These are phyloP conservation scores for Eutolmus rufibarbis DNA, from an alignment of 2,888 invertebrate genomes.

Conservation along the genomic window DNA sequence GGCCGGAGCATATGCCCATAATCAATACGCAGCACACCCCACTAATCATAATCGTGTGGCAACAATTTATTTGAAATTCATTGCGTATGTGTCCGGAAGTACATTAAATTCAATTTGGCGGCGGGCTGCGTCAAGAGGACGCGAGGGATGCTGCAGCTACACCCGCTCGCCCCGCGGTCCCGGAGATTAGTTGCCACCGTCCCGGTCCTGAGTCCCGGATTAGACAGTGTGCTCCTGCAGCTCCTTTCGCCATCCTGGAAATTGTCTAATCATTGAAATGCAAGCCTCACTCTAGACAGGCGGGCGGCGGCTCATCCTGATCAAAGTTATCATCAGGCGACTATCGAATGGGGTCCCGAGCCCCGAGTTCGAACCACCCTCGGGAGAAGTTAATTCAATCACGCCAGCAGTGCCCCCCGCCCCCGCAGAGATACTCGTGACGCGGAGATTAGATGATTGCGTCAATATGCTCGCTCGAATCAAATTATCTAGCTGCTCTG, in stretches of 20 bases:
- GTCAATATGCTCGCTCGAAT: constrained; percentile 43
- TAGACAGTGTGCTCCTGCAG: not conserved
- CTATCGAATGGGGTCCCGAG: constrained; percentile 3
- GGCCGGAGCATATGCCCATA: not conserved
- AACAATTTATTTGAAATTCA: constrained; percentile 40
- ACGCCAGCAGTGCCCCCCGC: not conserved
- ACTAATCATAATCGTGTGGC: constrained; percentile 26
- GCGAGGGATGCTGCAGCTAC: not conserved
- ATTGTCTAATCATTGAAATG: constrained; percentile 39
- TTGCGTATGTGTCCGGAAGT: constrained; percentile 41
- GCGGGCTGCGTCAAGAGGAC: not conserved
- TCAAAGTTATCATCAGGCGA: constrained; percentile 38
- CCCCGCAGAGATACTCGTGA: not conserved
- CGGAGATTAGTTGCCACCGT: not conserved
- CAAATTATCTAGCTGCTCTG: constrained; percentile 31
- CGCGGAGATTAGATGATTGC: constrained; percentile 43
- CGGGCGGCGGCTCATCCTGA: constrained; percentile 25
- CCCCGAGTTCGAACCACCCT: not conserved
- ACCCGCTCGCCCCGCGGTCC: not conserved
- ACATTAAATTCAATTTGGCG: constrained; percentile 39
- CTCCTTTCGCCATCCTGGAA: not conserved
- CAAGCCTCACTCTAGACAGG: constrained; percentile 16
- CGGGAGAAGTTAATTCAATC: constrained; percentile 38
- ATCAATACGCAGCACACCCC: constrained; percentile 17
- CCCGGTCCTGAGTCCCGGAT: not conserved